Conservation (phyloP, 2,888 invertebrate genomes). For the Parasteatoda lunata region DNA sequence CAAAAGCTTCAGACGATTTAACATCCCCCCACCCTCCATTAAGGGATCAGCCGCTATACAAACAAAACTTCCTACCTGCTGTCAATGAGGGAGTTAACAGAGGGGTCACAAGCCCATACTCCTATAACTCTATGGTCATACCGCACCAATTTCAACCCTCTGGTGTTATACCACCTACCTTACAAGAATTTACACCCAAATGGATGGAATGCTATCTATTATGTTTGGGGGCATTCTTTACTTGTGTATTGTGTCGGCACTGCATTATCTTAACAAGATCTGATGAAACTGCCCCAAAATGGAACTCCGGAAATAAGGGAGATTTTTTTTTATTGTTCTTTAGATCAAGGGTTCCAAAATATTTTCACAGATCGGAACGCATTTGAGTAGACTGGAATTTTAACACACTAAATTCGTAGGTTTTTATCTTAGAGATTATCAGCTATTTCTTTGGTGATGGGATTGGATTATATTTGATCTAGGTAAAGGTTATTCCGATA, state of each 20-base stretch:
- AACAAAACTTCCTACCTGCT: background rate
- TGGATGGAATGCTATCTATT: constrained; percentile 1
- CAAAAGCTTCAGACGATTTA: background rate
- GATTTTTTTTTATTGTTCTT: background rate
- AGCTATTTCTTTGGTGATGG: no score
- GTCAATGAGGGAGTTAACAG: background rate
- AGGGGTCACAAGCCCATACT: background rate
- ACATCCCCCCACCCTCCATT: background rate
- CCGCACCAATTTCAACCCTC: background rate
- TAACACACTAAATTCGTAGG: no score
- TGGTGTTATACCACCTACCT: constrained; percentile 10
- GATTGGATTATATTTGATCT: no score
- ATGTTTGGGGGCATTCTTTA: background rate
- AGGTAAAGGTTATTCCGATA: no score
- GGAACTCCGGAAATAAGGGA: background rate
- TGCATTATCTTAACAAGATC: constrained; percentile 27
- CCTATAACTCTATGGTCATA: background rate
- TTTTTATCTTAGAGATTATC: no score
- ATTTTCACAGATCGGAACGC: no score
- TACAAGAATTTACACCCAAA: background rate
- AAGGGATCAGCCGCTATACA: background rate
- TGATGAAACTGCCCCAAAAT: background rate
- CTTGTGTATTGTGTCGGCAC: background rate
- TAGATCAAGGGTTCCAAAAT: background rate
- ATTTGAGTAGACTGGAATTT: no score